A percentile compares a stretch with the other conserved stretches of the same genome.
phyloP scores from a whole-genome alignment of 1,140 invertebrate genomes.

The Carcinoscorpius rotundicauda region DNA sequence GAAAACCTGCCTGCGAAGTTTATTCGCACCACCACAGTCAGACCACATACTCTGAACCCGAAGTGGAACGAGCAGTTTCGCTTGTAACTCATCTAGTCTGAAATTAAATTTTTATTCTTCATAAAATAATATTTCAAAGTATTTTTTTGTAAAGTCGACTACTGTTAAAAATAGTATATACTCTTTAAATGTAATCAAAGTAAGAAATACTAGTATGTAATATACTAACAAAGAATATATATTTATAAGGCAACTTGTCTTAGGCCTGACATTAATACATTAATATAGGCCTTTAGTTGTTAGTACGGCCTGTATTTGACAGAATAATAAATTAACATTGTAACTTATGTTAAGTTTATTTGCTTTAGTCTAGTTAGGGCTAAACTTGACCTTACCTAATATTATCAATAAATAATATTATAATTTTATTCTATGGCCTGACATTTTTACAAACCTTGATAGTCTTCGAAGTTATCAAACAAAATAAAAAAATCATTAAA shows the following conservation, averaged over 20 bases:
- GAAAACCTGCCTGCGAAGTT: constrained; percentile 74
- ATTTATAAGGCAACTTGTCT: background rate
- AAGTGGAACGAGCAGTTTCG: constrained; percentile 93
- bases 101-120: background rate
- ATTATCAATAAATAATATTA: constrained; percentile 1
- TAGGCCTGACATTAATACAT: too few species aligned
- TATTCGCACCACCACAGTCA: constrained; percentile 82
- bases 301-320: too few species aligned
- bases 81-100: constrained; percentile 57
- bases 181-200: too few species aligned
- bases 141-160: too few species aligned
- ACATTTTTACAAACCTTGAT: background rate
- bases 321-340: too few species aligned
- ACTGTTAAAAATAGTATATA: too few species aligned
- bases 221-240: background rate
- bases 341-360: background rate
- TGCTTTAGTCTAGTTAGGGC: background rate
- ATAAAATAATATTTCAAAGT: too few species aligned
- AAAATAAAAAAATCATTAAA: too few species aligned
- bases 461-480: too few species aligned
- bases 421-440: background rate
- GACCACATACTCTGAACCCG: constrained; percentile 80
- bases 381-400: background rate
- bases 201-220: too few species aligned
- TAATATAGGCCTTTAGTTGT: too few species aligned